Conservation (phyloP, 2,113 vertebrate genomes). For the Riparia riparia region DNA sequence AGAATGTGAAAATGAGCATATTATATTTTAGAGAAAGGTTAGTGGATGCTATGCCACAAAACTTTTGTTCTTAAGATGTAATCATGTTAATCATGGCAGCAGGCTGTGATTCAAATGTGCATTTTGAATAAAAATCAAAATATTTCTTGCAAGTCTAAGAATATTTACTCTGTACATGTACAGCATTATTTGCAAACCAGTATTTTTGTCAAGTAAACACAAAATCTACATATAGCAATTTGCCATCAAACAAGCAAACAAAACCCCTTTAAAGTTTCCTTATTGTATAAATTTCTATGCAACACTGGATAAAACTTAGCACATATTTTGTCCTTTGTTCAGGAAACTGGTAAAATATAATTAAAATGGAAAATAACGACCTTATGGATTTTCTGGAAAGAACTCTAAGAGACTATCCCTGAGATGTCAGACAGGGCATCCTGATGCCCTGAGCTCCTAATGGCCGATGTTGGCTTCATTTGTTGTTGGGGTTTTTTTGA, state of each 20-base stretch:
- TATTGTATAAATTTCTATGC: neutral
- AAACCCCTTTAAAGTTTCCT: neutral
- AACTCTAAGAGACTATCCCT: neutral
- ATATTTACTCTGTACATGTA: neutral
- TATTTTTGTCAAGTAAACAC: neutral
- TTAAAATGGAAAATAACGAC: neutral
- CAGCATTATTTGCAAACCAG: neutral
- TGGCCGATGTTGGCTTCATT: neutral
- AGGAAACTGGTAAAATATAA: neutral
- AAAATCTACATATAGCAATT: neutral
- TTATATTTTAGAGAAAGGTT: neutral
- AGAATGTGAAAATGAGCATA: neutral
- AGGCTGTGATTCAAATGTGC: neutral
- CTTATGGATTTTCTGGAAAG: neutral
- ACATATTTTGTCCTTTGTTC: neutral
- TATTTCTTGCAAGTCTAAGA: neutral
- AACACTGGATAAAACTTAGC: neutral
- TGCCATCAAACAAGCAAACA: neutral
- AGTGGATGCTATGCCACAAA: neutral
- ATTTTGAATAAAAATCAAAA: conserved; percentile 6
- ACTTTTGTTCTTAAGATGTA: neutral
- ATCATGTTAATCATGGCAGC: neutral
- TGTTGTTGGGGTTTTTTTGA: neutral
- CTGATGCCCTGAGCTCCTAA: neutral
- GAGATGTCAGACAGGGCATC: neutral